These are phyloP conservation scores for Aurelia sp. DNA, from an alignment of 30 jellyfish, hydroid and myxozoan genomes.

Conservation along the genomic window DNA sequence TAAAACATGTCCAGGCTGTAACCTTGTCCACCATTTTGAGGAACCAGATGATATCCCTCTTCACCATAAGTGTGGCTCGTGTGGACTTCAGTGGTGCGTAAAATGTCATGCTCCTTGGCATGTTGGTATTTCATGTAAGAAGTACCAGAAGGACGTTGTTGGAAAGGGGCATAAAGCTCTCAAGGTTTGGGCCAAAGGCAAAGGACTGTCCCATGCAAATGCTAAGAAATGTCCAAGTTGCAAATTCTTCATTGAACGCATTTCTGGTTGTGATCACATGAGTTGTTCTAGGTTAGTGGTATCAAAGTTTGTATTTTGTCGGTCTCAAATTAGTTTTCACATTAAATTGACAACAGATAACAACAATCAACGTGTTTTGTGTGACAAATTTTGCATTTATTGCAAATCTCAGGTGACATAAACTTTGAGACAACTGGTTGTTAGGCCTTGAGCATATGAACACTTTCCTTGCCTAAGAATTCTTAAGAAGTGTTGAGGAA, in stretches of 20 bases:
- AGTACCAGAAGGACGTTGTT: conserved; percentile 70
- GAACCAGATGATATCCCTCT: conserved; percentile 45
- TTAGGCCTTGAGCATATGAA: too few species aligned
- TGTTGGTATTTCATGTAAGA: conserved; percentile 69
- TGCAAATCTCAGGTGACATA: too few species aligned
- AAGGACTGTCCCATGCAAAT: conserved; percentile 56
- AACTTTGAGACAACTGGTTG: too few species aligned
- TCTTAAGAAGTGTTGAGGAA: too few species aligned
- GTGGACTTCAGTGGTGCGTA: conserved; percentile 82
- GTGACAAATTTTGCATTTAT: too few species aligned
- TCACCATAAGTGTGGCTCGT: conserved; percentile 53
- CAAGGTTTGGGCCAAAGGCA: conserved; percentile 87
- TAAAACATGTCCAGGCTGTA: conserved; percentile 93
- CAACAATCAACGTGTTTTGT: too few species aligned
- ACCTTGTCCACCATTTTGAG: conserved; percentile 45
- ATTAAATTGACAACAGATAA: background rate
- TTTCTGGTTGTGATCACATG: conserved; percentile 94
- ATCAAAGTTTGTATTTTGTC: too few species aligned
- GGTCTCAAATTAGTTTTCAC: background rate
- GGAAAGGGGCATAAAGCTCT: conserved; percentile 81
- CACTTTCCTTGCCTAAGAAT: too few species aligned
- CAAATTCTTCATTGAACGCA: conserved; percentile 79
- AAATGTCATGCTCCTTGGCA: conserved; percentile 95
- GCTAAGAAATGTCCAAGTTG: conserved; percentile 91
- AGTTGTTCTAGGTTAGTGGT: conserved; percentile 68